Base-by-base conservation (phyloP, 2,888 invertebrate species). In the Tricholauxania praeusta region DNA sequence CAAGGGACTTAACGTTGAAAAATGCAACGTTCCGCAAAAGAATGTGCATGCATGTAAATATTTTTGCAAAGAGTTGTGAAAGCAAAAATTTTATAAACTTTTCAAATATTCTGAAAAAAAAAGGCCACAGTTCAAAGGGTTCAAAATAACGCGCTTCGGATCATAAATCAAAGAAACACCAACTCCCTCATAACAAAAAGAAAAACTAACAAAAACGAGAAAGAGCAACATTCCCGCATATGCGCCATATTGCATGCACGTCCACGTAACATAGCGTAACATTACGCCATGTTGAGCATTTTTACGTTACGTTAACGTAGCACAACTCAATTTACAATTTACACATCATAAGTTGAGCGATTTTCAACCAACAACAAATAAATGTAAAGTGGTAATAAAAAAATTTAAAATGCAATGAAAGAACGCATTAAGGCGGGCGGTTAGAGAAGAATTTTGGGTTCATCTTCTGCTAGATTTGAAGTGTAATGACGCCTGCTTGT, bases 101-200 rank as follows among this genome's bases (percentile, higher is more conserved):
- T n/a, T 39, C 32, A 32, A 68, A 47, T 39, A 39, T 39, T 39
- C 39, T 39, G 10, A 32, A 39, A 68, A 63, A 53, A 63, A 55
- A 52, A 65, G 72, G 72, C 76, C 72, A 49, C 51, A 73, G 83
- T 82, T 81, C 81, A 81, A 82, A 83, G 80, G 81, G 82, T 81
- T 81, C 75, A 74, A 75, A 39, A 63, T 48, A 28, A 59, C 32
- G 63, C 62, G 71, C 47, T 62, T 19, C n/a, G 51, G n/a, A 52
- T 19, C 70, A 63, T 70, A 70, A 70, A 70, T 70, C 70, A 70
- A 70, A 70, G 63, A 53, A 70, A 70, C 63, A 70, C 70, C 64
- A 19, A 47, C 39, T 47, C n/a, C 19, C 53, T 2, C n/a, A 12
- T 22, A 60, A 32, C 10, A 12, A 22, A 39, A 32, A 8, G 15